Evolutionary conservation across 2,888 invertebrate genomes (phyloP), one percentile per base, ranked within the genome.

Genomic region (Trissonchulus sp.): DNA sequence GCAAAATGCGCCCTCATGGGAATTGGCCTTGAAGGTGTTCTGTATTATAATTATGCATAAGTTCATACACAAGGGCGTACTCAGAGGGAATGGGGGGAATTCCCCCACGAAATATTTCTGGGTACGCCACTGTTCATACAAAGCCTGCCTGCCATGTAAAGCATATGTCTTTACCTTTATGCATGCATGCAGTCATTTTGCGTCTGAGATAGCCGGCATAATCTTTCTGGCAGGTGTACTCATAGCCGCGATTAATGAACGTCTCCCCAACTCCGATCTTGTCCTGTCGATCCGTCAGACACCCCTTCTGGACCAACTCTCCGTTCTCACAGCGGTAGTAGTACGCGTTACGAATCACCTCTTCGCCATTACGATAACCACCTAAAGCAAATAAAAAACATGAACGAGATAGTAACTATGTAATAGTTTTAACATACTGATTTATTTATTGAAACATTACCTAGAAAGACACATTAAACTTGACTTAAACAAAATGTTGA

Each of bases 351-450:
- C 48, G 48, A 15, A 48, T 23, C 8, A 48, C 48, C 23, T 48
- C 48, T 48, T 48, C 8, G 48, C 48, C 48, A 48, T 48, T 8
- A 8, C 48, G 8, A 23, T 48, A 48, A 23, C 48, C 48, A 48
- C 48, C 48, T 48, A 48, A 48, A 48, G 23, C 23, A 48, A n/a
- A n/a, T n/a, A n/a, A n/a, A n/a, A n/a, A n/a, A n/a, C n/a, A 35
- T 15, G 3, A 34, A 33, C 28, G 8, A 28, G 8, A 30, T 2
- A 3, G 34, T 69, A 30, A 28, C 35, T 34, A 69, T 33, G 69
- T 69, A 69, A 33, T 3, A 63, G 3, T 63, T 63, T 23, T 28
- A 63, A n/a, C n/a, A n/a, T n/a, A n/a, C n/a, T n/a, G n/a, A n/a
- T 63, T 63, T 28, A 15, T 63, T 3, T 63, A 15, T 18, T 63